Base-by-base conservation (phyloP, 2,113 vertebrate species). In the Sakesphorus luctuosus region DNA sequence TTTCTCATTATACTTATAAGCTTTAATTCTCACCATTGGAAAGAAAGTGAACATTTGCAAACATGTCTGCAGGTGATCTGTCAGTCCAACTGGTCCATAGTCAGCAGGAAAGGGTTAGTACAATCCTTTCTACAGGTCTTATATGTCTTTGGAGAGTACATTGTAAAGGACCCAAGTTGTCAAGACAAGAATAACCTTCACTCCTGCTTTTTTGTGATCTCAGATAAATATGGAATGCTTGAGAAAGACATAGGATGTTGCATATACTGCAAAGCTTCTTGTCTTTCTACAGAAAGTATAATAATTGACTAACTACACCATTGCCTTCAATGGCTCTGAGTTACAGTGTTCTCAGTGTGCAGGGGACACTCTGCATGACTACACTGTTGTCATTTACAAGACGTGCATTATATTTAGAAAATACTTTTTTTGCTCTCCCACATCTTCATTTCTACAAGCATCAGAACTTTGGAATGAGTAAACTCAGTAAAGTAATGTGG, bases 281-380 rank as follows among this genome's bases (percentile, higher is more conserved):
- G 9, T 74, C 36, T 55, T 74, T 63, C 56, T 58, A 40, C 31
- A 63, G 47, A 49, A 56, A 62, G 3, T 0, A 7, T 40, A 36
- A 11, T 46, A 43, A 53, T 50, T 93, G 9, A 40, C 20, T 29
- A 71, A 28, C 11, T 52, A 28, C 16, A 36, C 7, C 9, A 6
- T 8, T 47, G 28, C 7, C 33, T 66, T 40, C 38, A 71, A n/a
- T 36, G 28, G 38, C 28, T 80, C 68, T 17, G 77, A 77, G 43
- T 52, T 52, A 52, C 31, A 56, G 40, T 47, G 6, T 11, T 73
- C 17, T 33, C 40, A 69, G 18, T 0, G 0, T 62, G 31, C 1
- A 4, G 36, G 29, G 14, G 38, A 31, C 26, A 17, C 5, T 13
- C 43, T 66, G 13, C 18, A 24, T 36, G 38, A 13, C 15, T 69